Base-by-base conservation (phyloP, 2,113 vertebrate genomes). In the Buteo buteo region DNA sequence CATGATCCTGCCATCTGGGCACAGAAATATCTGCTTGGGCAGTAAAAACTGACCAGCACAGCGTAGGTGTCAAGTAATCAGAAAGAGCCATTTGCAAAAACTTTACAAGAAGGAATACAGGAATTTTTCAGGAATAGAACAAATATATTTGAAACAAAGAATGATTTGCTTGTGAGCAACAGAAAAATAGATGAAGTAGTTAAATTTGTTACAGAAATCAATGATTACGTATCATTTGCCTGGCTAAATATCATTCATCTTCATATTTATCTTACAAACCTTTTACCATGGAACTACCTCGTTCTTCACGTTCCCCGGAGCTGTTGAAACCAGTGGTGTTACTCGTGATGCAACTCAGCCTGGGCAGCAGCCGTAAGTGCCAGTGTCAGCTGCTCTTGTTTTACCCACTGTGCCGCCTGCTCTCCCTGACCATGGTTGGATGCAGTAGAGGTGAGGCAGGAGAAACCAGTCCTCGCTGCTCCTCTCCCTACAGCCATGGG, bases 211-310 rank as follows among this genome's bases (percentile, higher is more conserved):
- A 28, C 11, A 59, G 34, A 67, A 78, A 69, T 24, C 42, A 15
- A 3, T 17, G 18, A 24, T 72, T 28, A 24, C 0, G 0, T 21
- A 16, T 44, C 4, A n/a, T 25, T 65, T 71, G 17, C 47, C 47
- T 52, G 42, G 47, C 18, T 52, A 34, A 76, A 42, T 57, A 36
- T 34, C 14, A 17, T 45, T 62, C 4, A 28, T 29, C 29, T 58
- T 71, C 28, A 9, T n/a, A 15, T 62, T 77, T 67, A 42, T 58
- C 38, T 62, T 38, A 21, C 34, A 42, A 20, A 66, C 34, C 54
- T 54, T 78, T 81, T 22, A 13, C 31, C 8, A 1, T 3, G 38
- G 54, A 31, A 14, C 16, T 34, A 6, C 42, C 15, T 78, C 0
- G 2, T 36, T 44, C 64, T 55, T 17, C 11, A 0, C 8, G 20